Evolutionary conservation across 2,113 vertebrate genomes (phyloP).

Genomic region (Strigops habroptila): DNA sequence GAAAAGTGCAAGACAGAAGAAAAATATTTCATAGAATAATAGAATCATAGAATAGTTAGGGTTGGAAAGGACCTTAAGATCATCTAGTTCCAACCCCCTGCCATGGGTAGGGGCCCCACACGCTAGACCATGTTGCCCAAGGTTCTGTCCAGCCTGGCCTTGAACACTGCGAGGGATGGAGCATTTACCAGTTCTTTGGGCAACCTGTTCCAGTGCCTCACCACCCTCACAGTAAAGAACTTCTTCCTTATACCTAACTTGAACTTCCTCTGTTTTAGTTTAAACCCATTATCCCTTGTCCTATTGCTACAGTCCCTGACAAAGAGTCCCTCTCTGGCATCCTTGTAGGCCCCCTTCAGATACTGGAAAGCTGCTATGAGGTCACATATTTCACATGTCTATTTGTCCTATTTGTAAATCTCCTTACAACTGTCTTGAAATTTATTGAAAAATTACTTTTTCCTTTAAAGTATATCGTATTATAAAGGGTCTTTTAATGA

Average conservation of each 20-base stretch:
- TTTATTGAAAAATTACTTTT: neutral
- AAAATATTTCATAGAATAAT: neutral
- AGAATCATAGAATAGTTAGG: neutral
- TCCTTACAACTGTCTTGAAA: neutral
- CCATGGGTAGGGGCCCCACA: neutral
- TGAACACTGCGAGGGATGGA: neutral
- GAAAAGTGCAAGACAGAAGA: neutral
- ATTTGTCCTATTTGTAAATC: neutral
- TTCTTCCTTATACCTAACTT: neutral
- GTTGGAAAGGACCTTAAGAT: neutral
- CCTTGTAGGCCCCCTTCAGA: neutral
- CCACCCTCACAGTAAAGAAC: neutral
- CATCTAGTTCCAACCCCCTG: neutral
- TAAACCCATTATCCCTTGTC: neutral
- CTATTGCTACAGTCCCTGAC: neutral
- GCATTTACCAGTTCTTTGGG: neutral
- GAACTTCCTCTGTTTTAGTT: neutral
- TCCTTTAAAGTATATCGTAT: neutral
- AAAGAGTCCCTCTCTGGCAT: neutral
- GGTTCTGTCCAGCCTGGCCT: neutral
- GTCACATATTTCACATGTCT: neutral
- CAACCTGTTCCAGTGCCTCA: neutral
- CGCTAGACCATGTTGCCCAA: neutral
- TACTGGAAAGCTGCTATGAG: neutral
- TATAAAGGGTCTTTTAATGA: neutral